Evolutionary conservation across 2,113 vertebrate species (phyloP).

Genomic region (Anguilla japonica): DNA sequence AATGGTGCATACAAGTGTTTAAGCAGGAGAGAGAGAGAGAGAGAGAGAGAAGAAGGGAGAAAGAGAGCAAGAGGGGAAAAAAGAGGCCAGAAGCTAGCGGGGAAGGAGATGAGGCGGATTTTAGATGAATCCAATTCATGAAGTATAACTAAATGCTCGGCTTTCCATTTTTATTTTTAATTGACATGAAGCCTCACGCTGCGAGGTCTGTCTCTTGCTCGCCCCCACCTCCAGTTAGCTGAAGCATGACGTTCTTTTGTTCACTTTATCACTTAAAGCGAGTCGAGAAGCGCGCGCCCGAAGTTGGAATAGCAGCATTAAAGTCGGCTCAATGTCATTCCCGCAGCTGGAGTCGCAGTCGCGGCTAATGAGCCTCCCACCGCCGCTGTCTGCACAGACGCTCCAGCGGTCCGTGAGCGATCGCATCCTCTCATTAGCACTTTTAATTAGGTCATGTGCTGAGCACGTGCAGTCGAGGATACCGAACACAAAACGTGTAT

Average conservation of each 20-base stretch:
- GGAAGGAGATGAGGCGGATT: not conserved
- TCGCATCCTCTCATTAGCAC: not conserved
- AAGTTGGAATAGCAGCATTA: not conserved
- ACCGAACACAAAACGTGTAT: not conserved
- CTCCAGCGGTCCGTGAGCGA: constrained; percentile 10
- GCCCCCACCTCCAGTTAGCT: not conserved
- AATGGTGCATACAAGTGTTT: not conserved
- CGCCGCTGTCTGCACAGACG: constrained; percentile 32
- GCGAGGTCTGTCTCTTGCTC: not conserved
- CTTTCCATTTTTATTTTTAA: constrained; percentile 48
- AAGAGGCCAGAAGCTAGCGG: not conserved
- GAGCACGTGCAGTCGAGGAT: not conserved
- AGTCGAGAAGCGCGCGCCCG: not conserved
- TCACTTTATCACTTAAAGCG: constrained; percentile 11
- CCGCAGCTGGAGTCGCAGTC: constrained; percentile 40
- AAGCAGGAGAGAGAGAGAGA: not conserved
- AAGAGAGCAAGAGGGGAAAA: not conserved
- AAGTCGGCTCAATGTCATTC: constrained; percentile 45
- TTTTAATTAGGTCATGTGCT: not conserved
- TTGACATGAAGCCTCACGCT: constrained; percentile 44
- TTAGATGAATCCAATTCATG: not conserved
- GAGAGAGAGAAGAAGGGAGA: no score
- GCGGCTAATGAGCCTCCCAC: constrained; percentile 49
- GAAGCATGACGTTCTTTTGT: constrained; percentile 5
- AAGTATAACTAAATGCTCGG: not conserved